phyloP scores from a whole-genome alignment of 2,113 vertebrate species.

The Nycticebus coucang region DNA sequence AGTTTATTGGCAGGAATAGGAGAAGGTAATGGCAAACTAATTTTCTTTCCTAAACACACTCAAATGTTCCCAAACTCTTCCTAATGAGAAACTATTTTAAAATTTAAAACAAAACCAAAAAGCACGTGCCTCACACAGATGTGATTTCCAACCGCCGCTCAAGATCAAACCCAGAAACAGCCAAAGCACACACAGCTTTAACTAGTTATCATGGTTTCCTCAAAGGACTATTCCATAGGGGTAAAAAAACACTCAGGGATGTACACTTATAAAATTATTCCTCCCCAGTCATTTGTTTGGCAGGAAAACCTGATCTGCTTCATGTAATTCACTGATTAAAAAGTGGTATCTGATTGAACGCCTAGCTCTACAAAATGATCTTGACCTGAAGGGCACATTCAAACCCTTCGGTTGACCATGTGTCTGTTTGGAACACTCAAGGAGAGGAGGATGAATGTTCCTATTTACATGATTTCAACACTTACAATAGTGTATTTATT shows the following conservation, averaged over 20 bases:
- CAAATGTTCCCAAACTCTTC: conserved; percentile 15
- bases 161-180: not conserved
- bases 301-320: conserved; percentile 53
- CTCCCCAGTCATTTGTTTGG: conserved; percentile 55
- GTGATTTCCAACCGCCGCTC: not conserved
- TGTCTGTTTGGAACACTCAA: conserved; percentile 48
- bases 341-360: conserved; percentile 63
- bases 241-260: not conserved
- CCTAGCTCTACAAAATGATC: conserved; percentile 52
- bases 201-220: not conserved
- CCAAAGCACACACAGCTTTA: not conserved
- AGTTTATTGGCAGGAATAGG: not conserved
- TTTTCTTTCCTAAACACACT: conserved; percentile 49
- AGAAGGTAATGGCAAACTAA: not conserved
- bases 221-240: not conserved
- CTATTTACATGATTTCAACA: conserved; percentile 56
- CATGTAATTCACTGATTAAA: conserved; percentile 69
- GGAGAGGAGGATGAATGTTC: conserved; percentile 27
- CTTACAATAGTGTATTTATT: conserved; percentile 28
- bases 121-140: not conserved
- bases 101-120: not conserved
- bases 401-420: conserved; percentile 13
- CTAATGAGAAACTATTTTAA: conserved; percentile 39
- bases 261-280: conserved; percentile 33
- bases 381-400: conserved; percentile 62